Evolutionary conservation across 2,888 invertebrate genomes (phyloP), one percentile per base, ranked within the genome.

Genomic region (Thymelicus sylvestris): DNA sequence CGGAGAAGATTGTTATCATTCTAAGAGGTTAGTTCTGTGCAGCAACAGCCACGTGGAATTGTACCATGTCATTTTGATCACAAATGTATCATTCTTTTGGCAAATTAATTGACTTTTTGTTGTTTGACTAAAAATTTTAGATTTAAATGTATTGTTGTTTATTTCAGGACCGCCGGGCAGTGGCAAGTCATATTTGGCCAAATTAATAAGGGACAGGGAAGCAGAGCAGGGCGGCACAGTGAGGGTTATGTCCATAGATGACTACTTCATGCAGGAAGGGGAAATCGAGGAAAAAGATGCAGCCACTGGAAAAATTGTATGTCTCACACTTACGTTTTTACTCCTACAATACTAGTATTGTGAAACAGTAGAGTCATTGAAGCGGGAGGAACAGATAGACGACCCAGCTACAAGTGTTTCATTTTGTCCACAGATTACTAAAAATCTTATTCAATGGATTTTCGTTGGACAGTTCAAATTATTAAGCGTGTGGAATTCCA

Each of bases 181-280:
- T 87, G 99, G 99, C 50, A 99, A 99, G 92, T 97, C 98, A 7
- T 97, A 97, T 88, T 95, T 98, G 73, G 97, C 98, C 0, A 98
- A 97, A 90, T 91, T 98, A 73, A 97, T 98, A 77, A 97, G 98
- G 85, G 96, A 96, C 72, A 95, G 95, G 83, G 96, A 96, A 94
- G 95, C 97, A 0, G 97, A 97, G 85, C 96, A 97, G 90, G 98
- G 98, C 6, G 96, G 96, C 71, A 97, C 98, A n/a, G 98, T 97
- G 0, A 95, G 99, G 77, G 98, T 99, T 82, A 94, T 99, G 83
- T 98, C 98, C 73, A 95, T 99, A 73, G 99, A 99, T 87, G 99
- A 99, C 90, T 99, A 99, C 90, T 99, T 98, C 83, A 97, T 98
- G 95, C 96, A 97, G 72, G 98, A 98, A 88, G 96, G 96, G 73